Percentiles rank a stretch among this genome's conserved stretches.
Conservation (phyloP, 2,888 invertebrate species). For the Protodeltote pygarga region DNA sequence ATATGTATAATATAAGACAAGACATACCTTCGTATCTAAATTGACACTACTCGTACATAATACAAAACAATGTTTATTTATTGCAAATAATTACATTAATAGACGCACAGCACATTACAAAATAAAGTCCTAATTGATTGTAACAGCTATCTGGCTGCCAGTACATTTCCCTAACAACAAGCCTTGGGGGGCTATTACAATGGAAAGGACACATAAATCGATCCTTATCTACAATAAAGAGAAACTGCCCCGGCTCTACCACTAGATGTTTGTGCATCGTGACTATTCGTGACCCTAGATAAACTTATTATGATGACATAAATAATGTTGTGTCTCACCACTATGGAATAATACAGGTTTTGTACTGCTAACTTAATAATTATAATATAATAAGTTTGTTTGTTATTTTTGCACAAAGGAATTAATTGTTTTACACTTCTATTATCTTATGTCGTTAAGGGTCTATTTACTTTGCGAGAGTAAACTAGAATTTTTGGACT, state of each 20-base stretch:
- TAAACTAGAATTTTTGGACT: too few species aligned
- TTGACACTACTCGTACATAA: too few species aligned
- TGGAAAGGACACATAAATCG: conserved; percentile 53
- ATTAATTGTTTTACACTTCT: too few species aligned
- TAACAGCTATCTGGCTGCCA: conserved; percentile 8
- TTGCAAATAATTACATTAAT: conserved; percentile 3
- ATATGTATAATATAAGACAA: too few species aligned
- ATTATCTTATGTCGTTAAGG: too few species aligned
- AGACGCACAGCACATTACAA: conserved; percentile 8
- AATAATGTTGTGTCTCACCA: conserved; percentile 63
- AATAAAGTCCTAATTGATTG: conserved; percentile 10
- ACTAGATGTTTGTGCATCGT: conserved; percentile 72
- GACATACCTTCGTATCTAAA: too few species aligned
- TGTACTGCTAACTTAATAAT: conserved; percentile 12
- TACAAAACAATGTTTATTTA: not conserved
- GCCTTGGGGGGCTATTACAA: conserved; percentile 63
- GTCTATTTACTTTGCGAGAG: too few species aligned
- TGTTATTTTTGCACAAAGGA: conserved; percentile 11
- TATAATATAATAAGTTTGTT: conserved; percentile 2
- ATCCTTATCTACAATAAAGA: conserved; percentile 62
- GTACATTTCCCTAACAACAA: conserved; percentile 47
- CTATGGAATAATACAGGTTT: conserved; percentile 79
- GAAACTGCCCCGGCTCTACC: conserved; percentile 56
- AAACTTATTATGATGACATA: conserved; percentile 84
- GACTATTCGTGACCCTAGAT: conserved; percentile 79